phyloP scores from a whole-genome alignment of 2,113 vertebrate species.

The Odontesthes bonariensis region DNA sequence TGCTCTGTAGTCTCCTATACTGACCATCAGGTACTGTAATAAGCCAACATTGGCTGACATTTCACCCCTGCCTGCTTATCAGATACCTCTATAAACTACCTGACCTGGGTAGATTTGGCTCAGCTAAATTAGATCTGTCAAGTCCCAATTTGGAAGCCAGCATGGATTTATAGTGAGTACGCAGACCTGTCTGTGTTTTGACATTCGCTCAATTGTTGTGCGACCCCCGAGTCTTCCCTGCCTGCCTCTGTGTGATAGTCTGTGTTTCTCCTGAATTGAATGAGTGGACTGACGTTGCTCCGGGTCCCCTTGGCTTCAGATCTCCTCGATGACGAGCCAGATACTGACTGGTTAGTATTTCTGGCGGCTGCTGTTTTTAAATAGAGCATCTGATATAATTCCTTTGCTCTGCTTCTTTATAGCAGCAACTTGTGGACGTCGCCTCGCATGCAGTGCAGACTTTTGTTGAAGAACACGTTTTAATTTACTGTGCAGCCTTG shows the following conservation, averaged over 20 bases:
- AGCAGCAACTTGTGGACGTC: slow-evolving; percentile 27
- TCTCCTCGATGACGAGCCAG: slow-evolving; percentile 25
- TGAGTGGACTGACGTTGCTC: slow-evolving; percentile 22
- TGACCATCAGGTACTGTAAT: neutral
- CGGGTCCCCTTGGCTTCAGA: slow-evolving; percentile 35
- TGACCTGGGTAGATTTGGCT: neutral
- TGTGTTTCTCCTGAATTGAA: slow-evolving; percentile 11
- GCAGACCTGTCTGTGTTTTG: slow-evolving; percentile 6
- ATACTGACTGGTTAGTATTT: slow-evolving; percentile 50
- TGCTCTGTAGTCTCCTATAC: neutral
- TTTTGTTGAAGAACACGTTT: slow-evolving; percentile 53
- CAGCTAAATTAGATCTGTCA: slow-evolving; percentile 2
- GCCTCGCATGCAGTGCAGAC: slow-evolving; percentile 25
- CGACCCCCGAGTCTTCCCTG: neutral
- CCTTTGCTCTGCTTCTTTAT: slow-evolving; percentile 33
- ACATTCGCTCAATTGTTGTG: neutral
- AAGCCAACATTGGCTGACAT: neutral
- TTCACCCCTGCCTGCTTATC: slow-evolving; percentile 2
- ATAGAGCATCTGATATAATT: slow-evolving; percentile 50
- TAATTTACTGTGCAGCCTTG: slow-evolving; percentile 40
- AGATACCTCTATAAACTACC: neutral
- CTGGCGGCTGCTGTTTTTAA: slow-evolving; percentile 38
- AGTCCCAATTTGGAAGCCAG: neutral
- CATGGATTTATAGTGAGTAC: neutral
- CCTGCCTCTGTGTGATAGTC: slow-evolving; percentile 8